Evolutionary conservation across 2,888 invertebrate species (phyloP), one percentile per base, ranked within the genome.

Genomic region (Seira ritae): DNA sequence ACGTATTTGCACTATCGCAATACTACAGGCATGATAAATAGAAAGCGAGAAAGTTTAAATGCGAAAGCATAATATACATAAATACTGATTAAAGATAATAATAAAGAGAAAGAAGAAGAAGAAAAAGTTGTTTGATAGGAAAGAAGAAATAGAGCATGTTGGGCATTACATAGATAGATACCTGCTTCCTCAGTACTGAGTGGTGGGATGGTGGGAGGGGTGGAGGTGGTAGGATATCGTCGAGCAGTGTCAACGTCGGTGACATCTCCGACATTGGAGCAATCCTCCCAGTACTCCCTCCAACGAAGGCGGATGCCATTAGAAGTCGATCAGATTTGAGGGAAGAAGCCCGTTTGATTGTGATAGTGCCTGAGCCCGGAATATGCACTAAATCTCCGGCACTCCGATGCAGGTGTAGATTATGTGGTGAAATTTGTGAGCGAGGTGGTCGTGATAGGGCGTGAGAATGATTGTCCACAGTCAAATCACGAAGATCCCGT

Each of bases 141-240:
- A 72, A 72, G 23, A 73, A 65, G 31, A 31, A 31, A 31, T 31
- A 31, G 2, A 31, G 8, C 31, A 22, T 67, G 24, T 73, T 22
- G 19, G 23, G 19, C 24, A 23, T 23, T 67, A 50, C 46, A 23
- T 75, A 67, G 1, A 37, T 37, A 17, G 15, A 71, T 12, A 89
- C 89, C 88, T 89, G 89, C 80, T 89, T 89, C 66, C 89, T 84
- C 76, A 89, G 87, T 20, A 86, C 85, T 17, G 87, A 85, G 71
- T 85, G 2, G 71, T 85, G 2, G 78, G 77, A 77, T 23, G 88
- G 88, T 79, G 85, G 86, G 77, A 82, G 84, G 69, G 85, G 86
- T 46, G 85, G 85, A 72, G 86, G 87, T 69, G 84, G 87, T 23
- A 86, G 79, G 22, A 79, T 76, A 65, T 86, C 86, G 37, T 84